Evolutionary conservation across 2,113 vertebrate genomes (phyloP), one percentile per base, ranked within the genome.

Genomic region (Phrynosoma platyrhinos): DNA sequence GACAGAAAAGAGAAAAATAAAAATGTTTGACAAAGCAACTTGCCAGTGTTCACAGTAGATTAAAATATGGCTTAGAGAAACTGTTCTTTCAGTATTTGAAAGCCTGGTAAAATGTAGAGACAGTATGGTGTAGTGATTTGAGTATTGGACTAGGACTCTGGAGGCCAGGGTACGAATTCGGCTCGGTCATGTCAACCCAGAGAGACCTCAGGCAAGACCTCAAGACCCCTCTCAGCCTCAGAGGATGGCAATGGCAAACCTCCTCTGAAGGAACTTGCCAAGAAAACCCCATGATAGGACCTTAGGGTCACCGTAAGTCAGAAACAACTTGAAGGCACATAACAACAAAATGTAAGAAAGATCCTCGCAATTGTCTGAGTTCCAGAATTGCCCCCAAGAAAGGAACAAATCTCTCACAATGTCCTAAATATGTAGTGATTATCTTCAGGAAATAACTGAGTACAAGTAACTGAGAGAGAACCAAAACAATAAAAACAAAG

Each of bases 21-120:
- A 91, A 93, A 93, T 88, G 88, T 93, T 94, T 93, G 94, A 93
- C 91, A 91, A 91, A 85, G 92, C 80, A 91, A 87, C 90, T 92
- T 93, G 93, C 94, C 93, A 93, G 91, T 88, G 92, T 92, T 95
- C 92, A 87, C 91, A 93, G 91, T n/a, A 93, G 93, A 94, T 94
- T 92, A 95, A 94, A 93, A 90, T 91, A 88, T 77, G 76, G 90
- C 86, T 91, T 91, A 90, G 90, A 90, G 91, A 91, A 94, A 4
- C 40, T 42, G 91, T 66, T 90, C 87, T 95, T 92, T 89, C 91
- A 93, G 90, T 93, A 91, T 94, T 94, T 93, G 94, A 90, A 7
- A 93, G n/a, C 12, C 8, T 90, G 74, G 53, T 91, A 92, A 93
- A 92, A 95, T 93, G 89, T 91, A 47, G 47, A 47, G 47, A 5